Evolutionary conservation across 2,888 invertebrate species (phyloP), one percentile per base, ranked within the genome.

Genomic region (Pheosia gnoma): DNA sequence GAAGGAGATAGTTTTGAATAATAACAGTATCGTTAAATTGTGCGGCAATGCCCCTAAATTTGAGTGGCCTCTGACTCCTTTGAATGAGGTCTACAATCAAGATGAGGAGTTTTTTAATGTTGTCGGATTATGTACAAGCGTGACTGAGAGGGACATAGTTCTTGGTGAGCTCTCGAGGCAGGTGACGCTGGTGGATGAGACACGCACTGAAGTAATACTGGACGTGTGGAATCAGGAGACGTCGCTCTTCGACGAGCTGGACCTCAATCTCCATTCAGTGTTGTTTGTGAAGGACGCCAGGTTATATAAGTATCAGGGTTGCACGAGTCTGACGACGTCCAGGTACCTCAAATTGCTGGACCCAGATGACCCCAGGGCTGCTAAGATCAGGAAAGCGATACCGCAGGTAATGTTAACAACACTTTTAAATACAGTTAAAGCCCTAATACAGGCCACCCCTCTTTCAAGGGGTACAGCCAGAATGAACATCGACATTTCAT

Each of bases 201-300:
- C 47, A 5, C 47, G 47, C 11, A 47, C 3, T 47, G n/a, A 47
- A n/a, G n/a, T 47, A 11, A 9, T 47, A 11, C n/a, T 47, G n/a
- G 4, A 47, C 47, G 47, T 47, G n/a, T 47, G 47, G 47, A 47
- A n/a, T 11, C 47, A 47, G n/a, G 47, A 47, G n/a, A 47, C 47
- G 6, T 47, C 6, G n/a, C 47, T 47, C 47, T 47, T 47, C 47
- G 47, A 47, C n/a, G 47, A 47, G 11, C 47, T 47, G 47, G 47
- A 47, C n/a, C 47, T 47, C 11, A 47, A 47, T n/a, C n/a, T 47
- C 47, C 47, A 47, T 47, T n/a, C 47, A 47, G n/a, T 47, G 47
- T 47, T 47, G 5, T 47, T 47, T 9, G 47, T 47, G n/a, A 47
- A 47, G 6, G 47, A 47, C 47, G 47, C 47, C 47, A 47, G n/a